Percentiles rank a stretch among this genome's conserved stretches.
phyloP scores from a whole-genome alignment of 2,888 invertebrate species.

The Leucophora obtusa region DNA sequence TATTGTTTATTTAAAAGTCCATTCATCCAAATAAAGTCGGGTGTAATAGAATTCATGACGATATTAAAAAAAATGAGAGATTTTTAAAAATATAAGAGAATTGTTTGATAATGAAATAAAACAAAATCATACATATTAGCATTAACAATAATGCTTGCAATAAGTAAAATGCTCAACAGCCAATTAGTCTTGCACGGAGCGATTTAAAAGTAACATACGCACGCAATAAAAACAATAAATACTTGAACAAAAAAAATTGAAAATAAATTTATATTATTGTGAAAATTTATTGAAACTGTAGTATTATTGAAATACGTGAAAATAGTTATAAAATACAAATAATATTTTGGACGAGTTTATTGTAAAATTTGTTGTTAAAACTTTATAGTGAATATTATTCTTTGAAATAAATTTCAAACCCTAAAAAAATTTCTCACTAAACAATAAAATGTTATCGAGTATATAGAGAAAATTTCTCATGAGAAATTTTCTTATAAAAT shows the following conservation, averaged over 20 bases:
- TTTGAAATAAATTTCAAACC: background rate
- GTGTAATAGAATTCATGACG: background rate
- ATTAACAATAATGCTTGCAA: conserved; percentile 8
- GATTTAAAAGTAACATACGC: conserved; percentile 48
- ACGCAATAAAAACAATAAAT: conserved; percentile 23
- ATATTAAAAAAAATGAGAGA: background rate
- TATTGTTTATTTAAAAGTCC: background rate
- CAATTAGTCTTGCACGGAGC: conserved; percentile 48
- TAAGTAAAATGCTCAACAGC: conserved; percentile 35
- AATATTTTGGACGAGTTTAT: background rate
- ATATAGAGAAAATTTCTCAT: conserved; percentile 37
- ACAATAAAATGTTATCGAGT: conserved; percentile 22
- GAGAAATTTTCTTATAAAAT: conserved; percentile 48
- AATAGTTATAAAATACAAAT: conserved; percentile 6
- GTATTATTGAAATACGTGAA: background rate
- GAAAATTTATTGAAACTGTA: background rate
- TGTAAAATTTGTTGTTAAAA: background rate
- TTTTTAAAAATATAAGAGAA: conserved; percentile 5
- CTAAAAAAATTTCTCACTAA: background rate
- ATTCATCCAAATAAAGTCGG: background rate
- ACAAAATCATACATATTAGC: background rate
- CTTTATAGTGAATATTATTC: too few relatives aligned
- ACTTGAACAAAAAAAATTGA: background rate
- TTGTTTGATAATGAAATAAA: background rate
- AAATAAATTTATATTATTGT: background rate